Conservation (phyloP, 2,113 vertebrate species). For the Cichladusa arquata region DNA sequence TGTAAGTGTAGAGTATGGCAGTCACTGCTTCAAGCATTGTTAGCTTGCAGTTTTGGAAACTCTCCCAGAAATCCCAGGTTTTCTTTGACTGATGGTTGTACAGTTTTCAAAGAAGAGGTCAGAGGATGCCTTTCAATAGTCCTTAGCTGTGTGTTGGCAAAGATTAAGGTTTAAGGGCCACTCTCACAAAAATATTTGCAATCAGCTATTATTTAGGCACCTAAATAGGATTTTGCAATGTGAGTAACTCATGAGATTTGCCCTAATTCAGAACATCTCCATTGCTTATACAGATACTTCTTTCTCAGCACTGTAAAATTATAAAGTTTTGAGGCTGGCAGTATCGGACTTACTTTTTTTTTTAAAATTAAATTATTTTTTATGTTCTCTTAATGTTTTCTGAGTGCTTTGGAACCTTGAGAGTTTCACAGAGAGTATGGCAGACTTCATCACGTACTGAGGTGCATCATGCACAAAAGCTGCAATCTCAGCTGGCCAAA, state of each 20-base stretch:
- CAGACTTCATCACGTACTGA: neutral
- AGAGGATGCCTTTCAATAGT: neutral
- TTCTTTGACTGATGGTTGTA: neutral
- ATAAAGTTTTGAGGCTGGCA: neutral
- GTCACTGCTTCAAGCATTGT: neutral
- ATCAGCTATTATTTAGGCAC: neutral
- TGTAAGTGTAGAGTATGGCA: neutral
- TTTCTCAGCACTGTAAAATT: neutral
- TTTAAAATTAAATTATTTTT: neutral
- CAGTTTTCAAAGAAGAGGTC: neutral
- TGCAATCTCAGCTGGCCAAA: neutral
- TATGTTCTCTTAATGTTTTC: neutral
- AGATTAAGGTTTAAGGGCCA: neutral
- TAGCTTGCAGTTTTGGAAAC: neutral
- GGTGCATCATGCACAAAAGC: neutral
- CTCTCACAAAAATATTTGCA: neutral
- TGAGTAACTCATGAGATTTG: neutral
- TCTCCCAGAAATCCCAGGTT: conserved; percentile 15
- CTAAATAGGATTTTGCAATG: neutral
- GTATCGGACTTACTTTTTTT: neutral
- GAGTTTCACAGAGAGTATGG: neutral
- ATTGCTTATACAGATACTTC: neutral
- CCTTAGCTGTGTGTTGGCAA: neutral
- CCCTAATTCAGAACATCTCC: neutral
- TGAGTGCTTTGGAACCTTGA: neutral